Percentiles rank a stretch among this genome's conserved stretches.
phyloP scores from a whole-genome alignment of 2,888 invertebrate genomes.

The Geophilus truncorum region DNA sequence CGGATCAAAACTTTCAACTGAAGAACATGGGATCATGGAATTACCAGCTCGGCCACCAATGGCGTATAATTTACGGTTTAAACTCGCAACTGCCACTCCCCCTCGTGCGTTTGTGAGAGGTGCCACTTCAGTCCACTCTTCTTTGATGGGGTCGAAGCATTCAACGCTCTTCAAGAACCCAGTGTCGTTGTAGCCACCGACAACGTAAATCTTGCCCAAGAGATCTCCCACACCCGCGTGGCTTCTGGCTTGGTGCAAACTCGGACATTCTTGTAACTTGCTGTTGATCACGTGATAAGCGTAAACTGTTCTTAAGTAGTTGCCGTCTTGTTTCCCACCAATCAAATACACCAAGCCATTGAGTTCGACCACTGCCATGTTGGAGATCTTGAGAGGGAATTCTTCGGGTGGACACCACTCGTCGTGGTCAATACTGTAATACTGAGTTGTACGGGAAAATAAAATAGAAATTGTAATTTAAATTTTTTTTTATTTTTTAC shows the following conservation, averaged over 20 bases:
- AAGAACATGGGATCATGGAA: neutral
- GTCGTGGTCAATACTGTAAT: neutral
- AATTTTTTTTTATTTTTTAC: neutral
- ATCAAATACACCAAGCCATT: neutral
- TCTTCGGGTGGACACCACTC: slow-evolving; percentile 28
- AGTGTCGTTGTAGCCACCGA: neutral
- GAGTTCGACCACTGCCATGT: neutral
- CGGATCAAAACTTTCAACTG: slow-evolving; percentile 9
- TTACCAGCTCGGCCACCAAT: slow-evolving; percentile 18
- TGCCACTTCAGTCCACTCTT: neutral
- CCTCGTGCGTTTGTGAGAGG: neutral
- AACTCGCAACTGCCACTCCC: neutral
- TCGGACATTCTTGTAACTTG: neutral
- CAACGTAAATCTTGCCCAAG: neutral
- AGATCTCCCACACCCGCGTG: neutral
- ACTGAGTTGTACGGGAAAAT: no score
- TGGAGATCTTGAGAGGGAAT: neutral
- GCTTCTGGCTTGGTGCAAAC: neutral
- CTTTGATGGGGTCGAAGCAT: neutral
- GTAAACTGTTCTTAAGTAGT: neutral
- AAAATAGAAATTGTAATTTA: no score
- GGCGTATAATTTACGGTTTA: neutral
- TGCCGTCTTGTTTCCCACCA: neutral
- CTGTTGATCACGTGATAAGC: neutral
- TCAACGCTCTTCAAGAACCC: slow-evolving; percentile 22